A percentile compares a stretch with the other conserved stretches of the same genome.
Evolutionary conservation across 2,797 vertebrate genomes (phyloP).

Genomic region (Anableps anableps): DNA sequence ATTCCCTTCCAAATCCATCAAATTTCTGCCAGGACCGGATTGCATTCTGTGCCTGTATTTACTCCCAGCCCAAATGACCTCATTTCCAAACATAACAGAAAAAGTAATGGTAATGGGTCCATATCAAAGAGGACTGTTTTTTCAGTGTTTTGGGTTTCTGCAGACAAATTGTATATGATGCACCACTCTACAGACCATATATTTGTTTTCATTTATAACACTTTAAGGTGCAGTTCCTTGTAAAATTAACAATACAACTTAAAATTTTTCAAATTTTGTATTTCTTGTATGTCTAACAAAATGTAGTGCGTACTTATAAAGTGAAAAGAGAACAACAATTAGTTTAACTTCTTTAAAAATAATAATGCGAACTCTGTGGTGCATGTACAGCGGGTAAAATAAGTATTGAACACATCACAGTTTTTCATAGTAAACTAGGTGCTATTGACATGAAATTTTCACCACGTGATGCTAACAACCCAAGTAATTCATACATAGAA

Average conservation of each 20-base stretch:
- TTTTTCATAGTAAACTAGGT: no score
- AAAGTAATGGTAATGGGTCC: conserved; percentile 64
- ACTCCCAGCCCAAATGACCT: conserved; percentile 58
- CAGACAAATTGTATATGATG: conserved; percentile 68
- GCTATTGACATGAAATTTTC: no score
- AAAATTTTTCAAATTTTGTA: not conserved
- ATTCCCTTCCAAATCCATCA: conserved; percentile 70
- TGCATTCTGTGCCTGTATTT: conserved; percentile 77
- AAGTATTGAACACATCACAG: no score
- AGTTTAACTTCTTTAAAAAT: not conserved
- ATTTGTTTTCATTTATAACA: conserved; percentile 75
- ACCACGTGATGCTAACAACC: no score
- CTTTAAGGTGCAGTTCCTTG: conserved; percentile 10
- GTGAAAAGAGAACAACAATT: not conserved
- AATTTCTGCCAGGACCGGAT: conserved; percentile 58
- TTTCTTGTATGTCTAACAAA: not conserved
- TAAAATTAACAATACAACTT: not conserved
- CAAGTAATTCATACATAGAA: no score
- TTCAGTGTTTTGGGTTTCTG: conserved; percentile 54
- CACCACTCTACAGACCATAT: conserved; percentile 59
- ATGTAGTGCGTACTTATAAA: not conserved
- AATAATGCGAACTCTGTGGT: not conserved
- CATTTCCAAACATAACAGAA: conserved; percentile 63
- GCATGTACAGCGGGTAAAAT: no score
- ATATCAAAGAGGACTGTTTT: conserved; percentile 55